Conservation (phyloP, 2,113 vertebrate species). For the Tachysurus fulvidraco region DNA sequence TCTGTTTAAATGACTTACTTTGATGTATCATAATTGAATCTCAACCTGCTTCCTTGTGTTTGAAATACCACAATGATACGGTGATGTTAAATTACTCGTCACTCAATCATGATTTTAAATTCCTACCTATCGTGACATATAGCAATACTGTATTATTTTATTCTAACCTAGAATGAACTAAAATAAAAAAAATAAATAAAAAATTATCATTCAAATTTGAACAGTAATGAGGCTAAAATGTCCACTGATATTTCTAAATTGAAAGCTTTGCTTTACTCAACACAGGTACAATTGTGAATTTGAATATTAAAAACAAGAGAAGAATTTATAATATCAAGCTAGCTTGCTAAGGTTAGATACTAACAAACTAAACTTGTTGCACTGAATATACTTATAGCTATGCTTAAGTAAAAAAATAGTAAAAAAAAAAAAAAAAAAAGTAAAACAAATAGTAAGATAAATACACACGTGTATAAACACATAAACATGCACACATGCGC, state of each 20-base stretch:
- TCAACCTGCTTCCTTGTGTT: background rate
- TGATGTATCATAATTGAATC: conserved; percentile 4
- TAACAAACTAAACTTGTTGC: background rate
- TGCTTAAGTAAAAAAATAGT: too few relatives aligned
- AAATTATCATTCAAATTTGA: background rate
- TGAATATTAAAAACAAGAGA: background rate
- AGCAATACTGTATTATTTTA: background rate
- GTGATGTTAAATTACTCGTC: background rate
- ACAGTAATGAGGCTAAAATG: background rate
- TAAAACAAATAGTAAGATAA: background rate
- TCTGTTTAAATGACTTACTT: background rate
- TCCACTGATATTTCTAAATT: background rate
- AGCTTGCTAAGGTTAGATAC: background rate
- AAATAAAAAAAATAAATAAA: background rate
- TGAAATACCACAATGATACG: background rate
- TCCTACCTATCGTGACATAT: background rate
- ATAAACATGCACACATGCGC: conserved; percentile 12
- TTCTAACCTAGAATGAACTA: background rate
- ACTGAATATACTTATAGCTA: background rate
- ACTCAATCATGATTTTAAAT: background rate
- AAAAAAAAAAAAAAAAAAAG: too few relatives aligned
- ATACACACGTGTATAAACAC: conserved; percentile 22
- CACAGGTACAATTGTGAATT: background rate
- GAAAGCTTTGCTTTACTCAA: background rate
- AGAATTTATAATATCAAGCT: background rate